Conservation (phyloP, 2,888 invertebrate genomes). For the Drosophila infuscata region DNA sequence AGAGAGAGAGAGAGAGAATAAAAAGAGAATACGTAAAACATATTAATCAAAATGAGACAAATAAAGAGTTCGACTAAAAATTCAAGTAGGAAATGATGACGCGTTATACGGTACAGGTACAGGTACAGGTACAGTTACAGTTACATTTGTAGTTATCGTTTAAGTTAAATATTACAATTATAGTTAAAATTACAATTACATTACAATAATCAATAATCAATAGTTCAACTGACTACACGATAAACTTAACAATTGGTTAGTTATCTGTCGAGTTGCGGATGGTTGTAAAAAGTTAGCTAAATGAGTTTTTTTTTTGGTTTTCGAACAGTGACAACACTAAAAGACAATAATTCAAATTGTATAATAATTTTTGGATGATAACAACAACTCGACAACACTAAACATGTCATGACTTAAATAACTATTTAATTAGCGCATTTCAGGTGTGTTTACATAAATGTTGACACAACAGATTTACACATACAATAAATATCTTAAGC, state of each 20-base stretch:
- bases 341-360: conserved; percentile 54
- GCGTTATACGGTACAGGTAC: conserved; percentile 63
- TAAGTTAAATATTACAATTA: conserved; percentile 39
- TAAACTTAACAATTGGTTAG: conserved; percentile 50
- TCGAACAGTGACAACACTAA: conserved; percentile 54
- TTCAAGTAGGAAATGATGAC: conserved; percentile 61
- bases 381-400: conserved; percentile 72
- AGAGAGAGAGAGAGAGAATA: conserved; percentile 53
- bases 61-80: conserved; percentile 49
- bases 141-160: conserved; percentile 41
- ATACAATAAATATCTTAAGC: background rate
- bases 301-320: conserved; percentile 23
- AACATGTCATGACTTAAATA: conserved; percentile 23
- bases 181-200: conserved; percentile 30
- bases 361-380: conserved; percentile 45
- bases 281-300: conserved; percentile 34
- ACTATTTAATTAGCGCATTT: conserved; percentile 15
- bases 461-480: conserved; percentile 2
- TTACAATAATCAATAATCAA: conserved; percentile 30
- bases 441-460: background rate
- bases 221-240: conserved; percentile 43
- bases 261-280: conserved; percentile 64
- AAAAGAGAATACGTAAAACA: conserved; percentile 67
- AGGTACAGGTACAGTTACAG: conserved; percentile 52
- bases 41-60: conserved; percentile 66